Base-by-base conservation (phyloP, 1,140 invertebrate species). In the Octopus bimaculoides region DNA sequence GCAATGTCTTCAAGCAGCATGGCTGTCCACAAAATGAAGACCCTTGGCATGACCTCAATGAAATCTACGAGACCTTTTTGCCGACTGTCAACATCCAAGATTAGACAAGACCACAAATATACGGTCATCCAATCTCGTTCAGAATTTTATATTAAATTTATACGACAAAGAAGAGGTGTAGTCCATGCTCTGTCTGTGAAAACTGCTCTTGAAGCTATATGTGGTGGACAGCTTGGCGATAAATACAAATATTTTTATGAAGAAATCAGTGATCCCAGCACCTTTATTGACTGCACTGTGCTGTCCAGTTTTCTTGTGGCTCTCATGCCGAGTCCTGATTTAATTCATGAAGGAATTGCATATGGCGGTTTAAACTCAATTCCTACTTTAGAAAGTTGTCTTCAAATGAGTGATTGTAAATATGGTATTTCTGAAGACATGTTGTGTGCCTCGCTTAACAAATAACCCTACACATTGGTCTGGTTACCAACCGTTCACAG, bases 291-390 rank as follows among this genome's bases (percentile, higher is more conserved):
- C 12, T 91, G 92, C 17, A 89, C 91, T 52, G 90, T 91, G 77
- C 86, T 94, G 73, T 90, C 91, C 52, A 86, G 88, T 0, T 88
- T 94, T 71, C 84, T 94, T 53, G 74, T 86, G 71, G 85, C 85
- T 61, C n/a, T 88, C 5, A 85, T 88, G 79, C 85, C 87, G 91
- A 94, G 97, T 74, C 96, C 98, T 12, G 92, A 97, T 80, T 95
- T 98, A 87, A 91, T 99, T n/a, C 97, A 97, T 7, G 97, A 99
- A 92, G 94, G 98, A 26, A 96, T 96, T 10, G 95, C 97, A 4
- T 99, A 99, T 91, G 98, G 98, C 8, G 97, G 97, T n/a, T 97
- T 95, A 14, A 98, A 99, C 90, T 97, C 99, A 83, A 96, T 98
- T 89, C 97, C 97, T 0, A 98, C 96, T 54, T 97, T 99, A n/a